Percentiles rank a stretch among this genome's conserved stretches.
phyloP scores from a whole-genome alignment of 2,113 vertebrate species.

The Carassius carassius region DNA sequence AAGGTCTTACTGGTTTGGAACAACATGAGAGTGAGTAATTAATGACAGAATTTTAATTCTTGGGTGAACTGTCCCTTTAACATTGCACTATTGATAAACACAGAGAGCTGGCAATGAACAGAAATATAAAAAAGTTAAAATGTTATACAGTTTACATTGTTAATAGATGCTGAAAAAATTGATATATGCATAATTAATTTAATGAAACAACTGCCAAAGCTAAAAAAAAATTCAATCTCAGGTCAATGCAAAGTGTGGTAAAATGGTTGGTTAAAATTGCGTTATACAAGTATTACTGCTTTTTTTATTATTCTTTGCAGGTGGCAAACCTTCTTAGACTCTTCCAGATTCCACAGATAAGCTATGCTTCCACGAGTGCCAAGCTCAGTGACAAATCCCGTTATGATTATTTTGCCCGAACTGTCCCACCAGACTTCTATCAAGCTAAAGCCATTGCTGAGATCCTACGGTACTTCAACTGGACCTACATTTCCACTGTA shows the following conservation, averaged over 20 bases:
- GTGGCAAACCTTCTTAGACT: conserved; percentile 96
- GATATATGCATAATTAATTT: neutral
- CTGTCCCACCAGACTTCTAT: conserved; percentile 95
- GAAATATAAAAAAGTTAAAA: neutral
- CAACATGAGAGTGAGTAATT: no score
- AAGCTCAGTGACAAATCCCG: conserved; percentile 98
- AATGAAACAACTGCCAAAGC: neutral
- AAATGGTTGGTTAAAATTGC: neutral
- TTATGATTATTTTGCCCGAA: conserved; percentile 96
- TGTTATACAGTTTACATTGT: neutral
- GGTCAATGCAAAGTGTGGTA: neutral
- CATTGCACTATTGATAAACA: neutral
- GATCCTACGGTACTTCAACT: conserved; percentile 97
- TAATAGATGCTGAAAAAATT: neutral
- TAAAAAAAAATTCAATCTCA: neutral
- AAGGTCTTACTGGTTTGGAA: no score
- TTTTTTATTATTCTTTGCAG: conserved; percentile 59
- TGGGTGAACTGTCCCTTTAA: neutral
- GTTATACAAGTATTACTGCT: neutral
- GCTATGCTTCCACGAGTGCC: conserved; percentile 97
- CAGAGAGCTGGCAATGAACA: neutral
- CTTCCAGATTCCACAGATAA: conserved; percentile 99
- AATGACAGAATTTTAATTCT: no score
- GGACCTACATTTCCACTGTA: conserved; percentile 98
- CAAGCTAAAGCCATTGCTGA: conserved; percentile 98